Conservation (phyloP, 2,797 vertebrate genomes). For the Poeciliopsis paucimaculata region DNA sequence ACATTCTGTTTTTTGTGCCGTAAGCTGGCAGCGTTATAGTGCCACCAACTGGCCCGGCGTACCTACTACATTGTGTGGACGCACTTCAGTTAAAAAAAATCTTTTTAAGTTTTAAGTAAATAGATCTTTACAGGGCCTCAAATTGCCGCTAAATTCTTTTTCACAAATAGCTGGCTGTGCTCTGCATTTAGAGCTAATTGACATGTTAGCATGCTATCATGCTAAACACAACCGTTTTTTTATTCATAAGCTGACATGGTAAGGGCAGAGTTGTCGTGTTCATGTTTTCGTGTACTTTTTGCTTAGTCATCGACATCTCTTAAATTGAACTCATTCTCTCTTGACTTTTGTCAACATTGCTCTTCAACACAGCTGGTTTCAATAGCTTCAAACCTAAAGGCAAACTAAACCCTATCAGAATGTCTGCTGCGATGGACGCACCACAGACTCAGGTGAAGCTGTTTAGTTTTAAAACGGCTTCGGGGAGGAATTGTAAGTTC, state of each 20-base stretch:
- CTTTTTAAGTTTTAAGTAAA: too few species aligned
- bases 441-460: background rate
- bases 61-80: background rate
- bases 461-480: background rate
- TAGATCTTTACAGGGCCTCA: background rate
- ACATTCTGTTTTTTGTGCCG: background rate
- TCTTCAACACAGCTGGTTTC: background rate
- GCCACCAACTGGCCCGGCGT: too few species aligned
- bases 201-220: constrained; percentile 14
- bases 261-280: constrained; percentile 3
- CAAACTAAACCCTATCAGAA: constrained; percentile 5
- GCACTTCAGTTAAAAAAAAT: background rate
- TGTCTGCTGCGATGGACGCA: background rate
- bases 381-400: background rate
- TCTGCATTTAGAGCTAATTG: constrained; percentile 8
- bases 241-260: constrained; percentile 7
- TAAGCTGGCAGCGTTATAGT: background rate
- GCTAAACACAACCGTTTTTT: background rate
- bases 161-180: background rate
- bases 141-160: background rate
- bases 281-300: constrained; percentile 11
- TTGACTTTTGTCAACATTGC: background rate
- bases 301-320: background rate
- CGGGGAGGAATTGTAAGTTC: background rate
- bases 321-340: background rate